phyloP scores from a whole-genome alignment of 2,797 vertebrate genomes.

The Anguilla anguilla region DNA sequence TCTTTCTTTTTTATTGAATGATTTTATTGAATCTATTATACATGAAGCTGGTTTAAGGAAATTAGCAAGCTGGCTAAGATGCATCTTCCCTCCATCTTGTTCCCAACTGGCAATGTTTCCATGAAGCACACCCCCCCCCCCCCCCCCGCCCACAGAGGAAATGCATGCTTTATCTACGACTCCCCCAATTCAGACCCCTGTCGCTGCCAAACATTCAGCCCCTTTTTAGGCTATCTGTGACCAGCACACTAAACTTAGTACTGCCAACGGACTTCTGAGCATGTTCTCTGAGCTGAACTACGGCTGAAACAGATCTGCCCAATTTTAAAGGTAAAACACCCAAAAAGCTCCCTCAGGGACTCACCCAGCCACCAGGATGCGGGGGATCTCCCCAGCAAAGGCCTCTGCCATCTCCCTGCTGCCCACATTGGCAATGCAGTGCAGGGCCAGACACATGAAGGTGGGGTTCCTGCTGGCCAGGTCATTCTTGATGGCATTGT shows the following conservation, averaged over 20 bases:
- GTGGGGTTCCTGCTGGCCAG: conserved; percentile 91
- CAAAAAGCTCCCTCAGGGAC: conserved; percentile 35
- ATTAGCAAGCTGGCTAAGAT: too few relatives aligned
- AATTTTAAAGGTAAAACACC: background rate
- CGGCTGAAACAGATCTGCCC: background rate
- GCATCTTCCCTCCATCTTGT: too few relatives aligned
- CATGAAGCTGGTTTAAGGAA: too few relatives aligned
- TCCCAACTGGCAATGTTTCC: too few relatives aligned
- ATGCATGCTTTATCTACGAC: background rate
- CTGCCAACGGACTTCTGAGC: background rate
- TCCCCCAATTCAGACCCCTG: background rate
- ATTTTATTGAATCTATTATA: too few relatives aligned
- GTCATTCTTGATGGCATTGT: conserved; percentile 93
- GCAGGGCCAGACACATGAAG: conserved; percentile 92
- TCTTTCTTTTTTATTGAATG: too few relatives aligned
- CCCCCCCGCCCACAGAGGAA: too few relatives aligned
- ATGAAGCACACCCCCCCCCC: too few relatives aligned
- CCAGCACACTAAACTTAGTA: too few relatives aligned
- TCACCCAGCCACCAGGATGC: conserved; percentile 90
- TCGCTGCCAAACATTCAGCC: background rate
- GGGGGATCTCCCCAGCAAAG: conserved; percentile 87
- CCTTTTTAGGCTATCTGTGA: too few relatives aligned
- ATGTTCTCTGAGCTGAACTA: background rate
- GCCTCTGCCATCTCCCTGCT: conserved; percentile 93
- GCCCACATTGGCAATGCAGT: conserved; percentile 91